These are phyloP conservation scores for Ammospiza nelsoni DNA, from an alignment of 2,113 vertebrate genomes.

Conservation along the genomic window DNA sequence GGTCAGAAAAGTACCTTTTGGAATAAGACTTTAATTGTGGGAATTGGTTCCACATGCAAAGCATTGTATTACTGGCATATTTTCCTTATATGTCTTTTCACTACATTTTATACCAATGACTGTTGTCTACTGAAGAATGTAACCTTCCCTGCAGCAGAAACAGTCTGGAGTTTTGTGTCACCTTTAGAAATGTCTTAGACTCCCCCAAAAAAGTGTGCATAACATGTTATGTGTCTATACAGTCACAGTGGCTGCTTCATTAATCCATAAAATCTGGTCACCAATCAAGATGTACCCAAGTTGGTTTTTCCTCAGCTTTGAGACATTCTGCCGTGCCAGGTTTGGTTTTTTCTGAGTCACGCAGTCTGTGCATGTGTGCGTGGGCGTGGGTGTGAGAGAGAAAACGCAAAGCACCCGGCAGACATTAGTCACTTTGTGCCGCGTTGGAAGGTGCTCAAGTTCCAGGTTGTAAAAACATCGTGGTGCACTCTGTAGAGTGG, in stretches of 20 bases:
- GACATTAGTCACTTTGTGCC: slow-evolving; percentile 40
- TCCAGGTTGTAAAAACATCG: background rate
- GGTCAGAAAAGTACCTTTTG: background rate
- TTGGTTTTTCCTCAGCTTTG: background rate
- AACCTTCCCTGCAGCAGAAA: background rate
- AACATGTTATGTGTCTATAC: background rate
- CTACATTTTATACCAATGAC: background rate
- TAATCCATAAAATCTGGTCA: background rate
- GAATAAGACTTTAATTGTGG: background rate
- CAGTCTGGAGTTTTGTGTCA: background rate
- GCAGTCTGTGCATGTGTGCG: background rate
- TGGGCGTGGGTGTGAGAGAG: background rate
- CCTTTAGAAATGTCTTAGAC: background rate
- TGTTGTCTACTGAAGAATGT: background rate
- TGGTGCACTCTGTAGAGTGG: background rate
- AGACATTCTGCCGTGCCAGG: background rate
- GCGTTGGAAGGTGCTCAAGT: background rate
- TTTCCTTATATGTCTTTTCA: background rate
- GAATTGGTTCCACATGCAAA: background rate
- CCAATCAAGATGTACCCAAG: background rate
- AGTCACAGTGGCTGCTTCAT: background rate
- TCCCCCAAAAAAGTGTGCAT: background rate
- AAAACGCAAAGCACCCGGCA: slow-evolving; percentile 16
- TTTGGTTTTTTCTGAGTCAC: slow-evolving; percentile 1
- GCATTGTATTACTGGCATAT: background rate